Base-by-base conservation (phyloP, 2,888 invertebrate species). In the Melanostoma mellinum region DNA sequence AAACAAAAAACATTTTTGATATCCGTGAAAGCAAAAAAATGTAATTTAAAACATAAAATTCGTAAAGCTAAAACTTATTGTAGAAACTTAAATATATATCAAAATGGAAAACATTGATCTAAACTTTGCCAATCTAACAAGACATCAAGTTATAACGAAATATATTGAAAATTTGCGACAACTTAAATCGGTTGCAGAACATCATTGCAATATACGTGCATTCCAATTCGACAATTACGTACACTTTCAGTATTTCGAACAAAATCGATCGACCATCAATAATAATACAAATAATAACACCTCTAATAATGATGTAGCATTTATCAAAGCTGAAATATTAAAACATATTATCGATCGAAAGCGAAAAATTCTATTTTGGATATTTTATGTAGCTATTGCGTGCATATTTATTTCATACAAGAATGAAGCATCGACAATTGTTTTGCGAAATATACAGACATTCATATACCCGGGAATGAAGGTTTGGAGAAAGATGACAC, bases 381-480 rank as follows among this genome's bases (percentile, higher is more conserved):
- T 90, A 0, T 89, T 90, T 50, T 90, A 89, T 63, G 69, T 90
- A 4, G 78, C 89, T 1, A 65, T 90, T 53, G 87, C 88, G 65
- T 88, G 90, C 60, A 88, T 92, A 38, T 87, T 92, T 71, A 87
- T 90, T 33, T 93, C 94, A 87, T 94, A 93, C 88, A 94, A 94
- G 88, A 92, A 86, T 52, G 90, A 93, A 32, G 93, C 95, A 8
- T 94, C 94, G 82, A 94, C 93, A 89, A 92, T 94, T 86, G 91
- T 95, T 85, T 91, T 95, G 86, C 93, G 95, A 89, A 94, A 95
- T 90, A 92, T 96, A 33, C 96, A 97, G 90, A 95, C 95, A 76
- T 94, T 94, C 87, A 96, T 97, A 86, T 96, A 97, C 92, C 97
- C 97, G 6, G 95, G 95, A 8, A 93, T 97, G 91, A 94, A 95